phyloP scores from a whole-genome alignment of 92 coral and sea anemone species.

The Metridium senile region DNA sequence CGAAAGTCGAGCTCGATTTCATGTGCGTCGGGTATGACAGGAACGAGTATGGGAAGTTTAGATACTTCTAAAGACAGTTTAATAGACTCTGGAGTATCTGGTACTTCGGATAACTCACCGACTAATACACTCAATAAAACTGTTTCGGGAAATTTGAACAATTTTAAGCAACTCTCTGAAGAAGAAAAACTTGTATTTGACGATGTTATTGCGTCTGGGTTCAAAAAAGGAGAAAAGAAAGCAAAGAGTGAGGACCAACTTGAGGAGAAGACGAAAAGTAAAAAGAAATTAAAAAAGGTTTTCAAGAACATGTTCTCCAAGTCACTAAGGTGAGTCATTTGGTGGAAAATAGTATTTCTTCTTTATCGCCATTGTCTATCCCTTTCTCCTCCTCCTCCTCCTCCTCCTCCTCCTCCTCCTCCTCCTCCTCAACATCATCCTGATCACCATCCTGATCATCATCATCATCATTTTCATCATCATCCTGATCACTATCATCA shows the following conservation, averaged over 20 bases:
- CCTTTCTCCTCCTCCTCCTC: not conserved
- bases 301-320: conserved; percentile 66
- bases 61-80: conserved; percentile 73
- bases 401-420: no score
- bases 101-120: conserved; percentile 75
- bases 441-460: no score
- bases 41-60: conserved; percentile 62
- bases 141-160: conserved; percentile 9
- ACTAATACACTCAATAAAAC: conserved; percentile 52
- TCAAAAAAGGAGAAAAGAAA: conserved; percentile 29
- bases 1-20: conserved; percentile 52
- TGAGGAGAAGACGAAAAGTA: conserved; percentile 42
- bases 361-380: not conserved
- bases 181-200: conserved; percentile 29
- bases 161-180: conserved; percentile 18
- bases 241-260: conserved; percentile 20
- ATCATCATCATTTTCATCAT: no score
- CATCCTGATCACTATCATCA: no score
- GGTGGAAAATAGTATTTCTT: no score
- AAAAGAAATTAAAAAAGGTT: conserved; percentile 67
- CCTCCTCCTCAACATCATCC: no score
- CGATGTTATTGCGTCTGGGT: conserved; percentile 58
- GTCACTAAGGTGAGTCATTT: conserved; percentile 61
- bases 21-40: conserved; percentile 39
- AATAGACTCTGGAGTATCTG: conserved; percentile 81